Evolutionary conservation across 2,888 invertebrate species (phyloP).

Genomic region (Drosophila nr. medialis): DNA sequence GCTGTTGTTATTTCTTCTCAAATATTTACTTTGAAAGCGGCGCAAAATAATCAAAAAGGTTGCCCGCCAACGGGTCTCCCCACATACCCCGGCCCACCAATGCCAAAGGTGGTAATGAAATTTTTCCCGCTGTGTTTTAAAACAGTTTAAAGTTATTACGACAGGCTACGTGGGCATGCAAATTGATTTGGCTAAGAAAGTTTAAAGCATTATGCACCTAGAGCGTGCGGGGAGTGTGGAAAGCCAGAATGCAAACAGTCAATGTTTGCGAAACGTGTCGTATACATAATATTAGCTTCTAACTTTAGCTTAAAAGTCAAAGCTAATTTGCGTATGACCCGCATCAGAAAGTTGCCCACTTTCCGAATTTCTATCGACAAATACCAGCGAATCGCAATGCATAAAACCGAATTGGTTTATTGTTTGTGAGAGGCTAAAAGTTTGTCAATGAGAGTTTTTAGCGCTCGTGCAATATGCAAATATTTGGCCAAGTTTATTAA

Average conservation of each 20-base stretch:
- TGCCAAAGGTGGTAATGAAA: slow-evolving; percentile 74
- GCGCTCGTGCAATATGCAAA: slow-evolving; percentile 74
- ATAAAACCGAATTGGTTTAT: slow-evolving; percentile 73
- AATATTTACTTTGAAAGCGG: slow-evolving; percentile 77
- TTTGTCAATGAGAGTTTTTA: slow-evolving; percentile 77
- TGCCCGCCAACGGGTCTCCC: slow-evolving; percentile 31
- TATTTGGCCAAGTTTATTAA: slow-evolving; percentile 78
- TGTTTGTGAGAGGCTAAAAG: slow-evolving; percentile 57
- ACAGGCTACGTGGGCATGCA: slow-evolving; percentile 61
- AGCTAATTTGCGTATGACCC: slow-evolving; percentile 76
- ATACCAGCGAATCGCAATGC: slow-evolving; percentile 54
- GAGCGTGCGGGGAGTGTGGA: neutral
- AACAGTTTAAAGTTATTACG: slow-evolving; percentile 79
- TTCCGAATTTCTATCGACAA: slow-evolving; percentile 54
- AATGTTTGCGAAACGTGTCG: slow-evolving; percentile 61
- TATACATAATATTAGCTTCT: slow-evolving; percentile 67
- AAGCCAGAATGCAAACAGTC: slow-evolving; percentile 35
- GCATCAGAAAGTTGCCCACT: slow-evolving; percentile 71
- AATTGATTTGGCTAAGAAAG: slow-evolving; percentile 74
- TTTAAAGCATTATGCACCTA: slow-evolving; percentile 51
- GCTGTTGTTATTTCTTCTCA: slow-evolving; percentile 63
- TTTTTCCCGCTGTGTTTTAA: slow-evolving; percentile 76
- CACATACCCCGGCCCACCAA: slow-evolving; percentile 8
- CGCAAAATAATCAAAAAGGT: slow-evolving; percentile 76
- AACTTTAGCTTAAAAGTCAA: slow-evolving; percentile 59